Evolutionary conservation across 2,888 invertebrate genomes (phyloP), one percentile per base, ranked within the genome.

Genomic region (Merodon equestris): DNA sequence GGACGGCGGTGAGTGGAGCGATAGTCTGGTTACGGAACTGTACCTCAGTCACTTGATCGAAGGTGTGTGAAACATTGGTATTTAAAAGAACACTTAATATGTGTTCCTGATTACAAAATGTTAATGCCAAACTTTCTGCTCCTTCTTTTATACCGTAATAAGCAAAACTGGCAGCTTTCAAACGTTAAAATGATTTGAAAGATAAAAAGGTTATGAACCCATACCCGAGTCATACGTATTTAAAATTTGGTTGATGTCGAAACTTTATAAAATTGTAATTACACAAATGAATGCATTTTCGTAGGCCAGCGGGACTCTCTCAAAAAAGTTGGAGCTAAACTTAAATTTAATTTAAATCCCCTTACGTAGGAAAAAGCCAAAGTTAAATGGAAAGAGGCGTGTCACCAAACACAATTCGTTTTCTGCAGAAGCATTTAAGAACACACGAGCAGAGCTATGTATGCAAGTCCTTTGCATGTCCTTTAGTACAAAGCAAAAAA

Each of bases 401-500:
- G 72, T 67, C 44, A 67, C 66, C 66, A 61, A 2, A 27, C 71
- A 61, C 61, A 77, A 51, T 71, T 72, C 42, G 47, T 18, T 77
- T 61, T 57, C 50, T n/a, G 42, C 63, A 50, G 54, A 4, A 27
- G 27, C 27, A 27, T 2, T 7, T 27, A 27, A n/a, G n/a, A n/a
- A n/a, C n/a, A n/a, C n/a, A n/a, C n/a, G 3, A 27, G 27, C 27
- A 27, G 27, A 27, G n/a, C n/a, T 44, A 60, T 63, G 74, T 74
- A 74, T 74, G 79, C 74, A 79, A 64, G 74, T 74, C 70, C 60
- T 60, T 58, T n/a, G 51, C 42, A 68, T 79, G 74, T 72, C 54
- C 60, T 53, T 70, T 70, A 36, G 15, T 17, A 18, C 1, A 57
- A 63, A 58, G 9, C 38, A 48, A 19, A 64, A 60, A 61, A 58